Base-by-base conservation (phyloP, 2,888 invertebrate species). In the Rosalia funebris region DNA sequence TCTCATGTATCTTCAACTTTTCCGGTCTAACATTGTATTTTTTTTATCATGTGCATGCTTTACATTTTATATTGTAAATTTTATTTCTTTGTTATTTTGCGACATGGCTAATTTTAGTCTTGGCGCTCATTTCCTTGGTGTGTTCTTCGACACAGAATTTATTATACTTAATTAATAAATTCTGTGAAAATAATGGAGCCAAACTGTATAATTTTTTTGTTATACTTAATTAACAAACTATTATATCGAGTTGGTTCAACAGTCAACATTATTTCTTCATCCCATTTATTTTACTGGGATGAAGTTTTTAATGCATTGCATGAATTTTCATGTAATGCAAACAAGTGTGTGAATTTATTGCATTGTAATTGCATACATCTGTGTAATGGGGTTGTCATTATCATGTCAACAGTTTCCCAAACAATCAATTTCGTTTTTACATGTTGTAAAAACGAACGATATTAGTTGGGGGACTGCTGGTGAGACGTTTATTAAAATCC, bases 1-100 rank as follows among this genome's bases (percentile, higher is more conserved):
- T 80, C 79, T 81, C 78, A 79, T 77, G 71, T 75, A 72, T 76
- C 75, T 79, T 80, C 76, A 78, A 78, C 77, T 78, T 78, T 77
- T 79, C n/a, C 77, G 75, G 75, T 77, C 80, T 81, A 80, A 78
- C 77, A 79, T 34, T 77, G 69, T 69, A 68, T 69, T 72, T 50
- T 25, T n/a, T 47, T 71, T 70, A 71, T 75, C 69, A 75, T 77
- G 77, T 80, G 81, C 81, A 81, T 81, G 81, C 80, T 75, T 73
- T 71, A 70, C 68, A 68, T 75, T 71, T 70, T 68, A 63, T 71
- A 71, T 70, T 64, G 66, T 62, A 41, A 66, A 61, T 70, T n/a
- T 64, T 59, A 68, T 70, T 73, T 50, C 63, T 66, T 57, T 67
- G 42, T 63, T 64, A 39, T 66, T 63, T 62, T 16, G 57, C 57